Base-by-base conservation (phyloP, 2,797 vertebrate species). In the Clarias fuscus region DNA sequence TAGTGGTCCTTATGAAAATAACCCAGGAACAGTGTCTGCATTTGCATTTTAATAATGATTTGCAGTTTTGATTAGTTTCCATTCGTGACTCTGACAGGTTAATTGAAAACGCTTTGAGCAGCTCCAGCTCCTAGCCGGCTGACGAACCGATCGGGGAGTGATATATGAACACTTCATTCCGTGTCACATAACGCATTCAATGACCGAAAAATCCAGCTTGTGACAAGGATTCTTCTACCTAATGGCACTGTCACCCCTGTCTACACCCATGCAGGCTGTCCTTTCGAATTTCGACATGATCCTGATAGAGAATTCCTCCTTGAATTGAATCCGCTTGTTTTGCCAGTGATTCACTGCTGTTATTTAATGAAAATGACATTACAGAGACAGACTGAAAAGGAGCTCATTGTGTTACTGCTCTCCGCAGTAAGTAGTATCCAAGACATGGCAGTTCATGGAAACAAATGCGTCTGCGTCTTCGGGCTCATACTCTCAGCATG, bases 11-110 rank as follows among this genome's bases (percentile, higher is more conserved):
- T 79, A 75, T 58, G 81, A 85, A 84, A 78, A 82, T 80, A 85
- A 62, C 83, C 30, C 43, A 79, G 64, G 62, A 87, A 82, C 87
- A 82, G 59, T 5, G 27, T 59, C 79, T 20, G 15, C 82, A 90
- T 90, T 90, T 84, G 84, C 88, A 90, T 90, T 90, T 89, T 88
- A 89, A 90, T 90, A 89, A 84, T 85, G 70, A 88, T 88, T 78
- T 58, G 67, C 77, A 85, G 86, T 71, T 88, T 86, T 88, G 85
- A 86, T 86, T 89, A 85, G 88, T 89, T 88, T 84, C 85, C 81
- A 78, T 86, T 82, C 84, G 67, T 83, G 89, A 64, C 64, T 86
- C 78, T 90, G 89, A 89, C 89, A 90, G 89, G 89, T 90, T 90
- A 88, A 88, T 86, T 89, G 86, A 88, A 88, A 89, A 88, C 82